Evolutionary conservation across 2,113 vertebrate species (phyloP), one percentile per base, ranked within the genome.

Genomic region (Neodontobutis hainanensis): DNA sequence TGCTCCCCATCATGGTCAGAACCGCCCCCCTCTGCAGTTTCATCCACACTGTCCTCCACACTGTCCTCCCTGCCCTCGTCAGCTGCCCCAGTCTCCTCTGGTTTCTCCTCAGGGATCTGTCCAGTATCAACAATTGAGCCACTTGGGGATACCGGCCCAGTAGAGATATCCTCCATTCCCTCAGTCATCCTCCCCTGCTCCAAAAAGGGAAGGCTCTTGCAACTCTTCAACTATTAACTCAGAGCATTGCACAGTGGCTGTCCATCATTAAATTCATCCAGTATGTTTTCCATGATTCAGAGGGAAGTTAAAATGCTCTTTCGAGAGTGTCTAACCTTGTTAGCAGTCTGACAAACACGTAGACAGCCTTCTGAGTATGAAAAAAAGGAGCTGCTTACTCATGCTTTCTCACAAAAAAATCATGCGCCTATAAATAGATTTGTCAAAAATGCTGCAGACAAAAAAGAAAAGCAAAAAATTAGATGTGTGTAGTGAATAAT

Each of bases 181-280:
- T 95, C 95, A 67, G 96, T 93, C 96, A 97, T 97, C 90, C 91
- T 94, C 89, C 88, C 91, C 82, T 91, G 49, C 90, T 86, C 71
- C 88, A 83, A 84, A 90, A 88, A 3, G 32, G 52, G 61, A 73
- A 73, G 78, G 68, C 12, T 87, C 73, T 82, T 60, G 80, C 85
- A 92, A 92, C 87, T 88, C 89, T 92, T 83, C 90, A 88, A 85
- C 90, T 91, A 88, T 85, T 70, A 92, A 81, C 92, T 90, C 68
- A 85, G 90, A 93, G 91, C 92, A 89, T 94, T 90, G 68, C 78
- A 67, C 75, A 49, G 78, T 35, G 56, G 75, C 73, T 62, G 79
- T 60, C 65, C 69, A 77, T 79, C 80, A 61, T 56, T 48, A 32
- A 77, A 68, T 81, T 79, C 77, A 70, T 77, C 57, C 62, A 82